Conservation (phyloP, 2,113 vertebrate species). For the Nannospalax galili region DNA sequence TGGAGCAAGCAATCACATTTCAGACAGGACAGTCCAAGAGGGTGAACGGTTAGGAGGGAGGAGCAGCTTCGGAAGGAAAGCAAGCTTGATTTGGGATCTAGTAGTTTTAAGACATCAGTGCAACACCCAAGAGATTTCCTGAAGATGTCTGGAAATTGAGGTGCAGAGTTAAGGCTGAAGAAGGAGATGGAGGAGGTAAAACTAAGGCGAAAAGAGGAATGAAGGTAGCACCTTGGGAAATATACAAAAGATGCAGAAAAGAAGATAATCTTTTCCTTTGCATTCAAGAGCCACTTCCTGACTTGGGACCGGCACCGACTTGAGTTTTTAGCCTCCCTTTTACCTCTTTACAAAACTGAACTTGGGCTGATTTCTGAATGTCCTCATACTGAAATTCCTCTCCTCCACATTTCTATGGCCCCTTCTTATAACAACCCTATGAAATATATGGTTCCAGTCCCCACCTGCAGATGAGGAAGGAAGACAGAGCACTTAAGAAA, state of each 20-base stretch:
- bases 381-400: not conserved
- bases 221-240: not conserved
- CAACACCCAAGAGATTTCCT: not conserved
- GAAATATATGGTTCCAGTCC: not conserved
- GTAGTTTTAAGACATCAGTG: not conserved
- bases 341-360: not conserved
- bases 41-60: not conserved
- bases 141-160: not conserved
- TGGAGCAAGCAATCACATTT: not conserved
- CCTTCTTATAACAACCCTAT: not conserved
- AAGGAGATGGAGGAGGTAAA: not conserved
- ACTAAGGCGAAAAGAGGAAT: not conserved
- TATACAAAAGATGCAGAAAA: not conserved
- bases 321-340: not conserved
- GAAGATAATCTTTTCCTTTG: not conserved
- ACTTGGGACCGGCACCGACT: not conserved
- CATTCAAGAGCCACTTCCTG: not conserved
- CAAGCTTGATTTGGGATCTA: not conserved
- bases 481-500: not conserved
- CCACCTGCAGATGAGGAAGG: not conserved
- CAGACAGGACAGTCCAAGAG: not conserved
- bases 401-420: not conserved
- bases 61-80: not conserved
- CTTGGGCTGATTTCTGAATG: not conserved
- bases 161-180: not conserved